Conservation (phyloP, 2,797 vertebrate species). For the Microcaecilia unicolor region DNA sequence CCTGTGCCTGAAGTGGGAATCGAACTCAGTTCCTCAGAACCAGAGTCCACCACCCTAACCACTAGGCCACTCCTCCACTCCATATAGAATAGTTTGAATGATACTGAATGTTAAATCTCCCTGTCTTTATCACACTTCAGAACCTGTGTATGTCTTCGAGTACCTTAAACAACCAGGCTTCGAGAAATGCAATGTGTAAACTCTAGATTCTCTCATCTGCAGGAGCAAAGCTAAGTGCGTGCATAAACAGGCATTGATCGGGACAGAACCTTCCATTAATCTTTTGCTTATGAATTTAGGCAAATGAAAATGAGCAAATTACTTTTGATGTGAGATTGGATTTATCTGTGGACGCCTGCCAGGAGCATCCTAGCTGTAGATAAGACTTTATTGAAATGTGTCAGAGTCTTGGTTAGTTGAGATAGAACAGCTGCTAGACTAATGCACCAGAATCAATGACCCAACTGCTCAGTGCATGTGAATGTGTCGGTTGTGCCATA, state of each 20-base stretch:
- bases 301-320: slow-evolving; percentile 30
- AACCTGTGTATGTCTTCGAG: too few relatives aligned
- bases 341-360: slow-evolving; percentile 30
- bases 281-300: slow-evolving; percentile 18
- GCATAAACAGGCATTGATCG: slow-evolving; percentile 11
- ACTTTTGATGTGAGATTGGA: slow-evolving; percentile 17
- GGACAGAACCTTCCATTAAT: slow-evolving; percentile 3
- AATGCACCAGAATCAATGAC: slow-evolving; percentile 38
- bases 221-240: not conserved
- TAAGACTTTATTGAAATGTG: slow-evolving; percentile 19
- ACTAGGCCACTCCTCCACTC: too few relatives aligned
- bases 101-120: not conserved
- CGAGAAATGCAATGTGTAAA: slow-evolving; percentile 4
- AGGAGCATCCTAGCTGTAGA: slow-evolving; percentile 23
- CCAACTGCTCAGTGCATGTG: slow-evolving; percentile 28
- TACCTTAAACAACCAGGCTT: not conserved
- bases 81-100: too few relatives aligned
- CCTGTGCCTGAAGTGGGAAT: too few relatives aligned
- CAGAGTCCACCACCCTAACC: too few relatives aligned
- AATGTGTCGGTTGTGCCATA: slow-evolving; percentile 4
- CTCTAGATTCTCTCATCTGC: not conserved
- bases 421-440: slow-evolving; percentile 38
- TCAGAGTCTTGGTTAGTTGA: slow-evolving; percentile 33
- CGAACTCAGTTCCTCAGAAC: too few relatives aligned
- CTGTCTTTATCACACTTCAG: not conserved